These are phyloP conservation scores for Willisornis vidua DNA, from an alignment of 2,113 vertebrate genomes.

Conservation along the genomic window DNA sequence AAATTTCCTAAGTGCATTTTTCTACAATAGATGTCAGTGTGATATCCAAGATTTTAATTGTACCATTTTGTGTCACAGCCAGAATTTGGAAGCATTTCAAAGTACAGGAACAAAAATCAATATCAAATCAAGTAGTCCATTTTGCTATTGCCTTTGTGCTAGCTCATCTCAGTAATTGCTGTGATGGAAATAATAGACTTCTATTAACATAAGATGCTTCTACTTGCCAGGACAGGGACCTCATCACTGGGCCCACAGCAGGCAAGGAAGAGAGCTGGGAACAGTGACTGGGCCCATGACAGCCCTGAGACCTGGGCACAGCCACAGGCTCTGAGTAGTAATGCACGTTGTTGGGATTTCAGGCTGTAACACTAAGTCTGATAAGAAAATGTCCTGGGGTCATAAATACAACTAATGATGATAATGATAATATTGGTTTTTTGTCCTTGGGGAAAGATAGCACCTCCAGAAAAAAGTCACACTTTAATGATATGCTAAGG, in stretches of 20 bases:
- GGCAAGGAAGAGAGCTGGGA: not conserved
- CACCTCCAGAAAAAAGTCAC: not conserved
- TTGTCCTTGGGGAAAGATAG: not conserved
- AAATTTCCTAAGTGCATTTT: not conserved
- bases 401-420: not conserved
- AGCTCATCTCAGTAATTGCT: not conserved
- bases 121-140: not conserved
- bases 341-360: not conserved
- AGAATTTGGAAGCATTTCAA: slow-evolving; percentile 7
- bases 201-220: not conserved
- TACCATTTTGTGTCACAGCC: not conserved
- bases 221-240: not conserved
- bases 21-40: not conserved
- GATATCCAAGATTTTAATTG: not conserved
- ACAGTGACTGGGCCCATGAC: not conserved
- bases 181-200: not conserved
- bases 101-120: slow-evolving; percentile 11
- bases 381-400: not conserved
- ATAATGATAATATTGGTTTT: not conserved
- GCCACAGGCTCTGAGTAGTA: not conserved
- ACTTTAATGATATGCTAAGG: not conserved
- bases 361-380: not conserved
- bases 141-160: not conserved
- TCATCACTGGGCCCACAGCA: not conserved
- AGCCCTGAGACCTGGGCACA: not conserved